Base-by-base conservation (phyloP, 2,888 invertebrate genomes). In the Invenusta paracnida region DNA sequence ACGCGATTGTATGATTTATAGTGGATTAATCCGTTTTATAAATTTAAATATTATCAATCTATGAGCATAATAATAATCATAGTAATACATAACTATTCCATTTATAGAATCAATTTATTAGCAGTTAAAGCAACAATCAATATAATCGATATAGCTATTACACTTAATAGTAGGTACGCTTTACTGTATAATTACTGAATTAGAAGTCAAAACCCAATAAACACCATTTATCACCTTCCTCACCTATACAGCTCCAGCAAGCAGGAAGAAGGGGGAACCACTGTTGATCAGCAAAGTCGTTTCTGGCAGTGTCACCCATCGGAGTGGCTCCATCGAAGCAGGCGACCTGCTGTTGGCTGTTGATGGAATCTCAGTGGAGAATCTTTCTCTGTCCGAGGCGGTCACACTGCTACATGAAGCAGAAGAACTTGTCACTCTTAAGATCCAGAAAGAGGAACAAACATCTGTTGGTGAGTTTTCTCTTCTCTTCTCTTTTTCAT, bases 341-440 rank as follows among this genome's bases (percentile, higher is more conserved):
- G 96, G 96, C 0, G 97, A 97, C 90, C 94, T 95, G 87, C 93
- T 97, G 0, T 91, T 97, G 17, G 95, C 96, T 0, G 95, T 97
- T 86, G 96, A 97, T 90, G 94, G 95, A 88, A 94, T 95, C 89
- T 94, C 94, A 0, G 92, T 96, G 87, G 95, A 94, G 88, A 94
- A 94, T 88, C 92, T 94, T 87, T 93, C 93, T 27, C 90, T 94
- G 88, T 94, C 95, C 91, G 92, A 93, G 87, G 92, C 92, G 25
- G 89, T 90, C 25, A 89, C 91, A 67, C 88, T 92, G 28, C 89
- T 93, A 30, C 91, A 92, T 86, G 89, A 90, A 0, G 90, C 91
- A 11, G 92, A 92, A 85, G 92, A 92, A 84, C 92, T 93, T 67
- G 93, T 93, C 67, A 92, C 93, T 84, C 89, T 93, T 67, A 91